Evolutionary conservation across 2,113 vertebrate species (phyloP).

Genomic region (Xyrauchen texanus): DNA sequence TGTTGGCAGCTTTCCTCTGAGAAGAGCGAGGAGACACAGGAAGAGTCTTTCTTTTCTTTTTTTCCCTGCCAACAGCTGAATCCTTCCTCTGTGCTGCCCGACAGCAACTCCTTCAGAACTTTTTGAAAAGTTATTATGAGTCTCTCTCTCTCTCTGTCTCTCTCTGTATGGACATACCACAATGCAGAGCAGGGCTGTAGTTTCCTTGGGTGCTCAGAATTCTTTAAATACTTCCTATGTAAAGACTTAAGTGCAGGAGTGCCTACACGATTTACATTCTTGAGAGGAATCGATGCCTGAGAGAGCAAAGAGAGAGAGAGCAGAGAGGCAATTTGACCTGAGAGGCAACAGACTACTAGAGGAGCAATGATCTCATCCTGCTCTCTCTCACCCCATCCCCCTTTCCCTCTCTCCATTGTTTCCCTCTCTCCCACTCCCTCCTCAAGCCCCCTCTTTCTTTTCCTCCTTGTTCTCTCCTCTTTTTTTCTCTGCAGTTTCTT

Average conservation of each 20-base stretch:
- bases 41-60: conserved; percentile 20
- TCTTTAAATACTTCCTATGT: conserved; percentile 62
- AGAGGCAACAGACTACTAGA: conserved; percentile 83
- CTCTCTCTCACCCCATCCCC: conserved; percentile 56
- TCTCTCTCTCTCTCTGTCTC: conserved; percentile 25
- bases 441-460: conserved; percentile 54
- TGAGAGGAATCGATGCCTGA: conserved; percentile 33
- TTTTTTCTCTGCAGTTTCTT: conserved; percentile 1
- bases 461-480: conserved; percentile 46
- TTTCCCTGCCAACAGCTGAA: conserved; percentile 32
- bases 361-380: conserved; percentile 81
- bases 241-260: conserved; percentile 52
- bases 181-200: conserved; percentile 56
- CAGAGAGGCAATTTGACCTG: conserved; percentile 74
- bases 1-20: not conserved
- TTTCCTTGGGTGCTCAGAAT: conserved; percentile 35
- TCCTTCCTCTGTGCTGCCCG: conserved; percentile 43
- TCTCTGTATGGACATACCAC: conserved; percentile 26
- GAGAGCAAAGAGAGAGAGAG: conserved; percentile 30
- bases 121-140: conserved; percentile 32
- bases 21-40: not conserved
- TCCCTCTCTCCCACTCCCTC: conserved; percentile 64
- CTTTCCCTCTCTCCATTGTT: conserved; percentile 47
- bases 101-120: conserved; percentile 44
- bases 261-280: conserved; percentile 38